Base-by-base conservation (phyloP, 1,140 invertebrate species). In the Tribolium castaneum region DNA sequence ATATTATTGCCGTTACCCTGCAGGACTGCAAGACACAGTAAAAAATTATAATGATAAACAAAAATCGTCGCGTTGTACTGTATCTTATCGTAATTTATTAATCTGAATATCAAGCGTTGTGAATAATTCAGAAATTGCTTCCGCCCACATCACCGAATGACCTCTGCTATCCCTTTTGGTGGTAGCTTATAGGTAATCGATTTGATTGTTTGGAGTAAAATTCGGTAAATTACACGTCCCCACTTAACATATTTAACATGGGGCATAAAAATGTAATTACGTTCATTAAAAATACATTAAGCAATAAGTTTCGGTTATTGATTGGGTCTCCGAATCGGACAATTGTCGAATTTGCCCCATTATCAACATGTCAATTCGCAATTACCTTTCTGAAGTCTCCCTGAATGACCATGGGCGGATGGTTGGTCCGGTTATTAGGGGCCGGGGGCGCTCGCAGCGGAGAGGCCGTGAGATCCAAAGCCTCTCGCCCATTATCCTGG, bases 351-450 rank as follows among this genome's bases (percentile, higher is more conserved):
- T 39, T 66, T 12, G 25, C 0, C 19, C 45, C 22, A 49, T 35
- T 54, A 73, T 51, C 39, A 52, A 14, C 71, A 72, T 54, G 52
- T 25, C 70, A 56, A 59, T 71, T 12, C 25, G 13, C 22, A 52
- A 71, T 79, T 89, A 96, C 96, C 91, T 97, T 97, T 85, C 96
- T 92, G 89, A 98, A 98, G 87, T 97, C 96, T 82, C 95, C 94
- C 88, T 97, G 95, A 87, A 97, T 92, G 86, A 98, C 94, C 92
- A 97, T 96, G 83, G 95, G 95, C 83, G 94, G 92, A 75, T 90
- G 88, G 79, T 88, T 90, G 88, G 88, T 93, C 90, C 89, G 93
- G 91, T 88, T 91, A 89, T 87, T 92, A 89, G 90, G 89, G 70
- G 89, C 90, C 84, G 93, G 90, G 86, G 92, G 93, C 84, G 94